Evolutionary conservation across 1,140 invertebrate genomes (phyloP).

Genomic region (Halictus rubicundus): DNA sequence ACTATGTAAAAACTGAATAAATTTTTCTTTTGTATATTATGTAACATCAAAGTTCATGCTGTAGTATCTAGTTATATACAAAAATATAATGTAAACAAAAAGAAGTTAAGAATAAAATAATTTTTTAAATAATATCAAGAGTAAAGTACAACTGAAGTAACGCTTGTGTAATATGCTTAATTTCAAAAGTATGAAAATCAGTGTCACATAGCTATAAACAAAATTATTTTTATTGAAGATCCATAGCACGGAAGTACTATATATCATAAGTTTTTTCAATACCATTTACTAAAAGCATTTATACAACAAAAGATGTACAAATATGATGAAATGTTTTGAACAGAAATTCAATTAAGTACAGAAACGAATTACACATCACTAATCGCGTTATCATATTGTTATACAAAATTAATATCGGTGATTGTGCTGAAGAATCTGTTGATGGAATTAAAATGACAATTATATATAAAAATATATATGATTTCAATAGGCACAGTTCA

Average conservation of each 20-base stretch:
- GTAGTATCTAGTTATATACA: background rate
- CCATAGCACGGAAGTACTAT: slow-evolving; percentile 15
- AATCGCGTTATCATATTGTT: background rate
- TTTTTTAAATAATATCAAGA: slow-evolving; percentile 29
- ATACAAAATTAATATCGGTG: background rate
- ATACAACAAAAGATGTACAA: slow-evolving; percentile 4
- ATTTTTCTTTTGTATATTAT: background rate
- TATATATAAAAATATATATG: slow-evolving; percentile 48
- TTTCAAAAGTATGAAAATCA: background rate
- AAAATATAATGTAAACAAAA: slow-evolving; percentile 18
- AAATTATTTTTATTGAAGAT: slow-evolving; percentile 35
- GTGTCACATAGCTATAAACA: slow-evolving; percentile 22
- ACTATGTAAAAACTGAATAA: slow-evolving; percentile 77
- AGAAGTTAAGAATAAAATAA: slow-evolving; percentile 38
- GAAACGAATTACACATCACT: slow-evolving; percentile 4
- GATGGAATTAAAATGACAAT: slow-evolving; percentile 26
- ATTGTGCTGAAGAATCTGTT: slow-evolving; percentile 12
- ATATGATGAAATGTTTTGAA: background rate
- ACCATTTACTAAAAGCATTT: background rate
- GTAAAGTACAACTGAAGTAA: slow-evolving; percentile 17
- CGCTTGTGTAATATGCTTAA: background rate
- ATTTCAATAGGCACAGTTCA: slow-evolving; percentile 36
- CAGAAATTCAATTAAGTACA: background rate
- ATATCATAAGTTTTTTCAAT: background rate
- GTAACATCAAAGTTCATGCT: background rate